Base-by-base conservation (phyloP, 2,797 vertebrate genomes). In the Tapera naevia region DNA sequence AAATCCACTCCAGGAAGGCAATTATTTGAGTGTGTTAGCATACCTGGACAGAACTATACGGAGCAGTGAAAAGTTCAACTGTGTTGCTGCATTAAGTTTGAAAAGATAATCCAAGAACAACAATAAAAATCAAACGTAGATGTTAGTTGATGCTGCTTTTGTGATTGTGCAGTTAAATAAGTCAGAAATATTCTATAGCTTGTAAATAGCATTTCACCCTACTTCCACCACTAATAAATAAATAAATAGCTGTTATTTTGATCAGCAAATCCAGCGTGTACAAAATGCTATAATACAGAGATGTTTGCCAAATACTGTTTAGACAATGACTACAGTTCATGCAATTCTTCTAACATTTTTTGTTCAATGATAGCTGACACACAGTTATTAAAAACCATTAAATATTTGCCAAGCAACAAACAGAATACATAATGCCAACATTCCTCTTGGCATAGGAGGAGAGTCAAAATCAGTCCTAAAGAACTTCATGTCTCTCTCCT, bases 201-300 rank as follows among this genome's bases (percentile, higher is more conserved):
- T 91, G 62, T 57, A 61, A 91, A 82, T 33, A 88, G 87, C 93
- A 60, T 94, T 95, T 89, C 80, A 50, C 62, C 48, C 51, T 41
- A 2, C 51, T 89, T 96, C 88, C 74, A 94, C 66, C 71, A 80
- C 56, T 94, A 83, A 97, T 91, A 92, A 96, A 96, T 89, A 92
- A 96, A 96, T 73, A 86, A 60, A 62, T 71, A 78, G 41, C 27
- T 53, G 28, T 71, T 91, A 83, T 54, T 79, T 79, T 83, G 74
- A 80, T 81, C 80, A 92, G 50, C 54, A 93, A 94, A 94, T 56
- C 25, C 61, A 91, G 13, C 58, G 60, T 79, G 64, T 62, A 67
- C 54, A 94, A 96, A 95, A 86, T 39, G 95, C 53, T 18, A 53
- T 28, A 89, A 76, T 21, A 48, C 37, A 80, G 58, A 89, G 19